A percentile compares a stretch with the other conserved stretches of the same genome.
Evolutionary conservation across 2,113 vertebrate genomes (phyloP).

Genomic region (Acrocephalus arundinaceus): DNA sequence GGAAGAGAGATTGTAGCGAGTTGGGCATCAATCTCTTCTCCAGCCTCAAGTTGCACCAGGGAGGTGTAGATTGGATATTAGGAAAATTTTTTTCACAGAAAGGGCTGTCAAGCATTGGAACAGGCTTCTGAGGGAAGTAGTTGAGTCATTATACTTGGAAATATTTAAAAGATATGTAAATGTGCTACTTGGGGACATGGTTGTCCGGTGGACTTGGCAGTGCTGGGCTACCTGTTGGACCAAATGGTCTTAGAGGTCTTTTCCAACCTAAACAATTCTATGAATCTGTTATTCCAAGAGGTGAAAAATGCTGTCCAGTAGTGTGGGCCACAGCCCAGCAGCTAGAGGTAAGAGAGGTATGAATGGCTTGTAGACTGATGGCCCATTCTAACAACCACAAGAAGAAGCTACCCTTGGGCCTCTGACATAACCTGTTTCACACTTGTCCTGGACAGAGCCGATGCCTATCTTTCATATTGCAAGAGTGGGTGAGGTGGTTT

Average conservation of each 20-base stretch:
- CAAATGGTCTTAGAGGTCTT: background rate
- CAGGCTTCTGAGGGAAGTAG: background rate
- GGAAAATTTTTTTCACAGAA: background rate
- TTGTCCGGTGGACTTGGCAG: background rate
- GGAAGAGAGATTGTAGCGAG: background rate
- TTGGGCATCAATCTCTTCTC: background rate
- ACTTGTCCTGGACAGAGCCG: background rate
- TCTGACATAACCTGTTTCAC: background rate
- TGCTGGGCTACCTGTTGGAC: background rate
- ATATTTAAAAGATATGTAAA: background rate
- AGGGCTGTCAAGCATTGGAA: background rate
- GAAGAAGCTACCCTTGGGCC: background rate
- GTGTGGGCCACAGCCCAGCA: background rate
- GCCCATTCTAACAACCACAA: background rate
- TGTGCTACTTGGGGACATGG: background rate
- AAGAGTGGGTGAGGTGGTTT: background rate
- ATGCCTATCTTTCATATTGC: background rate
- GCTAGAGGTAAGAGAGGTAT: background rate
- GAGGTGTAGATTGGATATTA: background rate
- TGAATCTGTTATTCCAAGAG: background rate
- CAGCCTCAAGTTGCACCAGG: background rate
- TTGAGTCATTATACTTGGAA: background rate
- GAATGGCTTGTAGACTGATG: background rate
- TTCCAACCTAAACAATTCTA: background rate
- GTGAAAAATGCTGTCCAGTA: background rate